Percentiles rank a stretch among this genome's conserved stretches.
These are phyloP conservation scores for Pachymerium ferrugineum DNA, from an alignment of 2,888 invertebrate species.

Conservation along the genomic window DNA sequence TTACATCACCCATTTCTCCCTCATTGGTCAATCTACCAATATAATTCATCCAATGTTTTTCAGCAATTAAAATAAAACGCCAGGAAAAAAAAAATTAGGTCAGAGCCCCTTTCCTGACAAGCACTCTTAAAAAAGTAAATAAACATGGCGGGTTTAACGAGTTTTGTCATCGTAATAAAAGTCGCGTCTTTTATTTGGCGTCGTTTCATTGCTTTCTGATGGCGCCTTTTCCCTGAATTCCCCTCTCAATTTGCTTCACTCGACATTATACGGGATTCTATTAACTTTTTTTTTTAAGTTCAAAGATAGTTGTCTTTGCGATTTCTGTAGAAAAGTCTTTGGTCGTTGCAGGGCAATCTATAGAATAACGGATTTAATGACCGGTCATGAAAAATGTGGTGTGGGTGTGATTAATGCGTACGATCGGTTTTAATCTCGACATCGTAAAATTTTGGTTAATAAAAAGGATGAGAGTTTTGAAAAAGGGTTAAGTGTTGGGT, in stretches of 20 bases:
- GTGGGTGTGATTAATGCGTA: not conserved
- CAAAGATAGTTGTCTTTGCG: too few relatives aligned
- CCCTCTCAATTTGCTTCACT: not conserved
- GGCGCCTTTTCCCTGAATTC: conserved; percentile 11
- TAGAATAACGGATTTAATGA: not conserved
- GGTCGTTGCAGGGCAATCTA: not conserved
- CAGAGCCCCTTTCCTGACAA: too few relatives aligned
- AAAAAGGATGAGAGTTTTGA: too few relatives aligned
- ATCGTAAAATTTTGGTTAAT: not conserved
- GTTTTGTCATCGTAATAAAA: conserved; percentile 3
- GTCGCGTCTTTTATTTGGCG: not conserved
- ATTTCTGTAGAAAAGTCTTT: too few relatives aligned
- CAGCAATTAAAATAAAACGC: too few relatives aligned
- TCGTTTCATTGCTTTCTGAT: not conserved
- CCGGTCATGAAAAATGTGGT: conserved; percentile 4
- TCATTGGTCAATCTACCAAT: too few relatives aligned
- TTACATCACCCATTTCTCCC: not conserved
- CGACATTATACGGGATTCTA: not conserved
- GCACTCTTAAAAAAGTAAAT: conserved; percentile 8
- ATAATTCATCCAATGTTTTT: too few relatives aligned
- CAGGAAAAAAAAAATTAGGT: too few relatives aligned
- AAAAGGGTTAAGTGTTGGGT: not conserved
- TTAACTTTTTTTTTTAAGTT: not conserved
- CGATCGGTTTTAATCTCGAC: not conserved
- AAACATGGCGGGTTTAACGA: conserved; percentile 13